Evolutionary conservation across 2,797 vertebrate species (phyloP).

Genomic region (Semotilus atromaculatus): DNA sequence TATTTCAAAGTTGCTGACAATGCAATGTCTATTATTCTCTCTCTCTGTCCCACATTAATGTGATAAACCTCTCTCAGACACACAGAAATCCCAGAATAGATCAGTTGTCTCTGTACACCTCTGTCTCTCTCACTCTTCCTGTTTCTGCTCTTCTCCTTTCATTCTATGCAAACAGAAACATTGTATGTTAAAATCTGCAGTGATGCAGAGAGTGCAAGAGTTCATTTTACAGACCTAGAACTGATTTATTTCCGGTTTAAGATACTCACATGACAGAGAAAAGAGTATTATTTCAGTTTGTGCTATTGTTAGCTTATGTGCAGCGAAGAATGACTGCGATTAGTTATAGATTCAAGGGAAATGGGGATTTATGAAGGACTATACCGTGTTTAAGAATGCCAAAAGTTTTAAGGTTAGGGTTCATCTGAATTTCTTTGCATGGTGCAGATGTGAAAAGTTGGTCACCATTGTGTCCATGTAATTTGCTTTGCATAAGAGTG

Average conservation of each 20-base stretch:
- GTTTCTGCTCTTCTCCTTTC: slow-evolving; percentile 19
- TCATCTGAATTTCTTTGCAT: not conserved
- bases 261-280: not conserved
- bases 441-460: no score
- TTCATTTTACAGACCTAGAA: not conserved
- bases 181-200: not conserved
- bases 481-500: not conserved
- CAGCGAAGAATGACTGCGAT: not conserved
- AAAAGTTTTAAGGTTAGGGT: not conserved
- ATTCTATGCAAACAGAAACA: not conserved
- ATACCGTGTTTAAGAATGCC: not conserved
- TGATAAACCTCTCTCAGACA: slow-evolving; percentile 20
- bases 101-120: slow-evolving; percentile 7
- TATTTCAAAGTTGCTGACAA: slow-evolving; percentile 53
- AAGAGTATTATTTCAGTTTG: not conserved
- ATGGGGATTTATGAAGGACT: not conserved
- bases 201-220: not conserved
- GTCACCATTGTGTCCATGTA: no score
- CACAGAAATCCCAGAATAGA: slow-evolving; percentile 30
- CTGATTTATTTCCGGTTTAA: not conserved
- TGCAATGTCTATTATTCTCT: slow-evolving; percentile 36
- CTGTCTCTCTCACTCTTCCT: not conserved
- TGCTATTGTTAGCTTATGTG: not conserved
- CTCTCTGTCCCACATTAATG: slow-evolving; percentile 17
- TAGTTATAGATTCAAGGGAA: not conserved